Conservation (phyloP, 2,113 vertebrate genomes). For the Cettia cetti region DNA sequence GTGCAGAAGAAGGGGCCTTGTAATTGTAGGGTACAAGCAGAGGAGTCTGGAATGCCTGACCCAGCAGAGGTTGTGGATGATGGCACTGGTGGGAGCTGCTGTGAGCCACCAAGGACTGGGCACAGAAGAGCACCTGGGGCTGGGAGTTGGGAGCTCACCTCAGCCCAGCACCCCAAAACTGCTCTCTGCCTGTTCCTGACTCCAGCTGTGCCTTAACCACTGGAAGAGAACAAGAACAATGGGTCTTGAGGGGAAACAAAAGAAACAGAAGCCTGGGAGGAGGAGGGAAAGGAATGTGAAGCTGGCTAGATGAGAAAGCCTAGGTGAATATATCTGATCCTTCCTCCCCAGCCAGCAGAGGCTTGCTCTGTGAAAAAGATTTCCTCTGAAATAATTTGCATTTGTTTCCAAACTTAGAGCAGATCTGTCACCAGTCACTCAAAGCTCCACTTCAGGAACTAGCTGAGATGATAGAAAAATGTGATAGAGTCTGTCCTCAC, state of each 20-base stretch:
- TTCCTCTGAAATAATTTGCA: slow-evolving; percentile 36
- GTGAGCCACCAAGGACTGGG: not conserved
- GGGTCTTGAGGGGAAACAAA: not conserved
- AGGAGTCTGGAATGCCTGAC: not conserved
- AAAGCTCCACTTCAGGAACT: not conserved
- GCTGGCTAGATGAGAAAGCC: slow-evolving; percentile 44
- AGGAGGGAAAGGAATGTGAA: slow-evolving; percentile 34
- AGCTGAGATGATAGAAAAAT: not conserved
- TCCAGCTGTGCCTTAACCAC: not conserved
- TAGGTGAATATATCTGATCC: slow-evolving; percentile 52
- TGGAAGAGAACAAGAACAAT: not conserved
- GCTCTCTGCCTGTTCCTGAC: not conserved
- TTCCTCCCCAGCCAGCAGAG: slow-evolving; percentile 26
- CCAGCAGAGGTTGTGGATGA: not conserved
- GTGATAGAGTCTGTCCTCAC: not conserved
- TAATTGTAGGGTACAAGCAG: not conserved
- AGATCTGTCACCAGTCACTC: slow-evolving; percentile 40
- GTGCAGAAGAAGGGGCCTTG: not conserved
- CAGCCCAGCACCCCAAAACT: not conserved
- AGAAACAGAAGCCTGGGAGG: slow-evolving; percentile 12
- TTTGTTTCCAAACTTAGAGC: slow-evolving; percentile 24
- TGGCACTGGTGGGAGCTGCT: not conserved
- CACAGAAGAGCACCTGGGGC: not conserved
- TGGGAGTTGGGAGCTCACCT: not conserved
- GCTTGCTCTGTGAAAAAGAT: slow-evolving; percentile 45